These are phyloP conservation scores for Tetragnatha montana DNA, from an alignment of 2,888 invertebrate genomes.

Conservation along the genomic window DNA sequence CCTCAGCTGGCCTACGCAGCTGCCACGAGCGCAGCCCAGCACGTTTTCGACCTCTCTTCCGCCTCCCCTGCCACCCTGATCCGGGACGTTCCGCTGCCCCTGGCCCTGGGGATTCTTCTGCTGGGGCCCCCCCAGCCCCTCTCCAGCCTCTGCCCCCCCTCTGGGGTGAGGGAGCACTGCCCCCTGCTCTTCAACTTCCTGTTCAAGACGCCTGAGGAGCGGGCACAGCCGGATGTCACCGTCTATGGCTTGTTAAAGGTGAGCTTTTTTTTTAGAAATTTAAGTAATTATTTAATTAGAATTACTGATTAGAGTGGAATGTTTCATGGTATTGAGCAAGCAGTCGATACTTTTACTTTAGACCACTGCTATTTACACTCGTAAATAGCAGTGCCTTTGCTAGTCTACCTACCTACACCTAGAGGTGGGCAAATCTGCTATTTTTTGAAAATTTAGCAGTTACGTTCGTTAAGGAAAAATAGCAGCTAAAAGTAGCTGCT, in stretches of 20 bases:
- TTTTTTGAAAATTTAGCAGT: no score
- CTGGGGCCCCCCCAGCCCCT: constrained; percentile 37
- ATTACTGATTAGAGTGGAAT: no score
- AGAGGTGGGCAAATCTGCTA: no score
- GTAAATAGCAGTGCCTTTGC: no score
- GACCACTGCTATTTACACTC: no score
- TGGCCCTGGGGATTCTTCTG: constrained; percentile 41
- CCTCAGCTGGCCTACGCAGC: constrained; percentile 51
- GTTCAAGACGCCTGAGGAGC: constrained; percentile 52
- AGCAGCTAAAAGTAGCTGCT: no score
- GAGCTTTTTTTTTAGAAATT: background rate
- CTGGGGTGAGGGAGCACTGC: constrained; percentile 25
- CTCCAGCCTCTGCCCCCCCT: background rate
- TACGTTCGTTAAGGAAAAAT: no score
- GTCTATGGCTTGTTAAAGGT: constrained; percentile 68
- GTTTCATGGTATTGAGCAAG: background rate
- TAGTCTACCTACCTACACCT: no score
- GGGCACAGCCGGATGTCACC: constrained; percentile 51
- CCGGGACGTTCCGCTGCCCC: constrained; percentile 29
- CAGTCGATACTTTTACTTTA: background rate
- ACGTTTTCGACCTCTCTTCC: constrained; percentile 37
- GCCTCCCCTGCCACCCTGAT: constrained; percentile 30
- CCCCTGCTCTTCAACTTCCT: constrained; percentile 54
- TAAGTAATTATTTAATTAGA: no score
- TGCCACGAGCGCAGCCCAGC: constrained; percentile 33